Conservation (phyloP, 2,888 invertebrate species). For the Phlogophora meticulosa region DNA sequence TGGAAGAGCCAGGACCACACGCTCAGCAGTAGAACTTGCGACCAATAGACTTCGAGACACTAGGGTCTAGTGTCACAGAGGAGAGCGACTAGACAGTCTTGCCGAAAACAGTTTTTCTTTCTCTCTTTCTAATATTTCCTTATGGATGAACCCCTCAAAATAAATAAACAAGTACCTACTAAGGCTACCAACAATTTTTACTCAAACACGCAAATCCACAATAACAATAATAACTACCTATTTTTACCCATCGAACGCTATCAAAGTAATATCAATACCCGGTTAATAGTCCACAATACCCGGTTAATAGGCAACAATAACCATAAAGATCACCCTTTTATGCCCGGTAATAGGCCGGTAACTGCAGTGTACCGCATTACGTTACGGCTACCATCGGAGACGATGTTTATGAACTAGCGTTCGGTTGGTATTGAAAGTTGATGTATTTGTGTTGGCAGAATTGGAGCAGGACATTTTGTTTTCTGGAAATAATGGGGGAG, state of each 20-base stretch:
- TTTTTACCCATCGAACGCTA: conserved; percentile 63
- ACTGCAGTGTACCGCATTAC: conserved; percentile 47
- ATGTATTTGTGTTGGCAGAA: conserved; percentile 17
- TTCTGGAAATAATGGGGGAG: too few species aligned
- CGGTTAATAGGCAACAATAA: conserved; percentile 68
- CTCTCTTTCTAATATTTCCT: conserved; percentile 8
- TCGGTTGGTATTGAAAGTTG: conserved; percentile 39
- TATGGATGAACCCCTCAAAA: neutral
- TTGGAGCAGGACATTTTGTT: neutral
- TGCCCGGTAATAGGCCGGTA: conserved; percentile 63
- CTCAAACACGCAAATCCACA: conserved; percentile 52
- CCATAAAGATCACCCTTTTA: conserved; percentile 73
- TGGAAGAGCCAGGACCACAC: too few species aligned
- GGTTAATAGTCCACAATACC: conserved; percentile 68
- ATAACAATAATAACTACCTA: conserved; percentile 54
- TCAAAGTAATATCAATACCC: conserved; percentile 65
- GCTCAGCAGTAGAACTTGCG: too few species aligned
- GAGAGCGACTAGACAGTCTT: too few species aligned
- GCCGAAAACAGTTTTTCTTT: too few species aligned
- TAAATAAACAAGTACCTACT: conserved; percentile 7
- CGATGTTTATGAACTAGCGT: conserved; percentile 31
- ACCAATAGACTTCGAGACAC: too few species aligned
- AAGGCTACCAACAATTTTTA: conserved; percentile 7
- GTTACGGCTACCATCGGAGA: conserved; percentile 23
- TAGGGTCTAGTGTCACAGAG: too few species aligned